Evolutionary conservation across 2,888 invertebrate species (phyloP).

Genomic region (Helicoverpa assulta): DNA sequence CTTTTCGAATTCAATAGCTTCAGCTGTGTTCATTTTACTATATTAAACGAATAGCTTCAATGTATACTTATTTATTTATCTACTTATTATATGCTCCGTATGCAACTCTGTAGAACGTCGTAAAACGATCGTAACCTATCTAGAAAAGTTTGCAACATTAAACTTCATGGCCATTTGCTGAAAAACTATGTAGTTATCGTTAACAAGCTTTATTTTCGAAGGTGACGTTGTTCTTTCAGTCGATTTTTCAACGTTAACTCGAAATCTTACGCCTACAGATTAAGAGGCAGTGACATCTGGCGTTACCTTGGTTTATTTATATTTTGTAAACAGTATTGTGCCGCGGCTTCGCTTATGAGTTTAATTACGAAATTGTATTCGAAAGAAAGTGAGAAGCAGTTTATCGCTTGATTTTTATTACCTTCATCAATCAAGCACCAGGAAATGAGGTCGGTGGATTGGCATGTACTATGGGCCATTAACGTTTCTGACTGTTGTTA

Average conservation of each 20-base stretch:
- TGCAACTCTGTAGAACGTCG: conserved; percentile 31
- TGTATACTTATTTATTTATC: neutral
- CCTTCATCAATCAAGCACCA: conserved; percentile 33
- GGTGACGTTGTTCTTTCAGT: conserved; percentile 50
- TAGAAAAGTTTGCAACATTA: conserved; percentile 48
- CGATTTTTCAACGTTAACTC: conserved; percentile 48
- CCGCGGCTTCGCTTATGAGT: conserved; percentile 46
- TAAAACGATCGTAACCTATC: conserved; percentile 46
- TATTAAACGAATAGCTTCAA: conserved; percentile 6
- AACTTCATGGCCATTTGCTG: conserved; percentile 59
- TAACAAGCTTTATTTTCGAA: conserved; percentile 64
- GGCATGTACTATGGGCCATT: neutral
- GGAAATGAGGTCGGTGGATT: conserved; percentile 30
- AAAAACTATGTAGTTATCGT: conserved; percentile 49
- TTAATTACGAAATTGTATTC: conserved; percentile 39
- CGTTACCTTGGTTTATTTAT: conserved; percentile 75
- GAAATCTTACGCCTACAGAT: conserved; percentile 68
- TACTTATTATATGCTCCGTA: conserved; percentile 5
- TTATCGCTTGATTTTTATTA: conserved; percentile 48
- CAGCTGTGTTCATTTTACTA: neutral
- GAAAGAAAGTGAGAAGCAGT: conserved; percentile 49
- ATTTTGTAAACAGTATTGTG: conserved; percentile 56
- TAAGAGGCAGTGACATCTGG: conserved; percentile 73
- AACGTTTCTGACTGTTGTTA: neutral
- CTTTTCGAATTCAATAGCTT: neutral